Evolutionary conservation across 1,140 invertebrate genomes (phyloP), one percentile per base, ranked within the genome.

Genomic region (Mycetomoellerius zeteki): DNA sequence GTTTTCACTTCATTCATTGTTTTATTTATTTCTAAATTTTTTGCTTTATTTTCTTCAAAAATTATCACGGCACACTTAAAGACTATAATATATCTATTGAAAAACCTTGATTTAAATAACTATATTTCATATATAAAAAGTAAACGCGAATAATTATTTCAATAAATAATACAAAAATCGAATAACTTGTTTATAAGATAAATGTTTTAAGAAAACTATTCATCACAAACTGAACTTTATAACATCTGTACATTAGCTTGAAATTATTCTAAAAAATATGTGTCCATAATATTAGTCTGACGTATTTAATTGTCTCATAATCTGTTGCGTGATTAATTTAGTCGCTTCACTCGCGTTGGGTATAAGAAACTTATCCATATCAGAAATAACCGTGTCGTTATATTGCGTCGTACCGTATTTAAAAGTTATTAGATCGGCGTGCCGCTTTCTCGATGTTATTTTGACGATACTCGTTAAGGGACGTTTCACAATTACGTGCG

Each of bases 381-480:
- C 98, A 0, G 97, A 97, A 73, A 98, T 97, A 71, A 97, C 94
- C 30, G 96, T 97, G 85, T 98, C 97, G 43, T 97, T 97, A 92
- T 97, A 96, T 67, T 97, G 96, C 50, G 92, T 93, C 43, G 97
- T 96, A 19, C 98, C 98, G 93, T 99, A 99, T 94, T 99, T 99
- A 94, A 99, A 99, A 4, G 99, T 99, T 85, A 99, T 99, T 84
- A 99, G 95, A 94, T 99, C 98, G 0, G 99, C 98, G 94, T 98
- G 97, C 78, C 97, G 97, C 94, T 99, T 99, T 94, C 99, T 98
- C 12, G 98, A 99, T 1, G 99, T 99, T 85, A 99, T 99, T 96
- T 98, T 99, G 16, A 99, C 98, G 90, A 99, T 98, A 56, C 97
- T 97, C 16, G 98, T 97, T 67, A 99, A 96, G 1, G 98, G 97